Evolutionary conservation across 2,113 vertebrate genomes (phyloP), one percentile per base, ranked within the genome.

Genomic region (Talpa occidentalis): DNA sequence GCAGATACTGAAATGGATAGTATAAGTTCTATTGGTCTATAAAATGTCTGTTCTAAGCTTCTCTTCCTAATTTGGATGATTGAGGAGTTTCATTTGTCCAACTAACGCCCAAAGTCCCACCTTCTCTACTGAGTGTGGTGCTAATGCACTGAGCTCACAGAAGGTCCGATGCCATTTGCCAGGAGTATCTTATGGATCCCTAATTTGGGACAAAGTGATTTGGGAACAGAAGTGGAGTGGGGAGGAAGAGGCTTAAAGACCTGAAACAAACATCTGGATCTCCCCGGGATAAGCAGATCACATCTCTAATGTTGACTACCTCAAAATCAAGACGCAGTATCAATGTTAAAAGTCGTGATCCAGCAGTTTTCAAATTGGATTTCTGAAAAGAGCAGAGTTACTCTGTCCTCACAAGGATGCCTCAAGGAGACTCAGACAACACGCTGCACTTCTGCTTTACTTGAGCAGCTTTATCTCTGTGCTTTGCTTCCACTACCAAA

Each of bases 321-420:
- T 87, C 56, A 91, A 89, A 89, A 94, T 35, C 77, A 52, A 91
- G 73, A 94, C 2, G 82, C 44, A 77, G 30, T 56, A 69, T 52
- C 59, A 93, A 1, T 44, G 28, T 56, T 44, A 67, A 86, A 72
- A 94, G 59, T 28, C 62, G 85, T 40, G 83, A 90, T 37, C 44
- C 30, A 88, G 54, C 42, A 49, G 22, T 90, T 94, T 81, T 79
- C 66, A 37, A 37, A 72, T 0, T 70, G 49, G 49, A 91, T 47
- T 95, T 88, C 37, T 92, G 62, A 40, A 60, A 94, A 94, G 52
- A 19, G 24, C 30, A 72, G 37, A 7, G 82, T 74, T 47, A 84
- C 62, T 47, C n/a, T 54, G 14, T 69, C 79, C 62, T 56, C n/a
- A 44, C 0, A 1, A 15, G 30, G 64, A 60, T 47, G 10, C 32